phyloP scores from a whole-genome alignment of 2,797 vertebrate genomes.

The Thunnus albacares region DNA sequence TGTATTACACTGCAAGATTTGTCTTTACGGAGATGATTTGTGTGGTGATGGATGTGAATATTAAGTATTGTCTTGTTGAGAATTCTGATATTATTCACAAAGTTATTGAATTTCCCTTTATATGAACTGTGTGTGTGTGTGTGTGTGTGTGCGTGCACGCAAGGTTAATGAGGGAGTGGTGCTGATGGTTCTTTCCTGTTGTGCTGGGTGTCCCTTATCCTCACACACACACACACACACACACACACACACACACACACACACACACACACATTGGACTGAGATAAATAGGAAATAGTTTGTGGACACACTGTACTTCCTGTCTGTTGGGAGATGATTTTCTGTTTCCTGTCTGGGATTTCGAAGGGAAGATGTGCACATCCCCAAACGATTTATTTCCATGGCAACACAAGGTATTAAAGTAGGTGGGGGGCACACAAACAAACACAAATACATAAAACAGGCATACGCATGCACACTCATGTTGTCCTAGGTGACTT shows the following conservation, averaged over 20 bases:
- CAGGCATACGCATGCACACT: too few relatives aligned
- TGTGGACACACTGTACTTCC: conserved; percentile 79
- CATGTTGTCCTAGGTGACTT: too few relatives aligned
- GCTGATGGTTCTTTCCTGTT: too few relatives aligned
- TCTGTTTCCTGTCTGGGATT: conserved; percentile 74
- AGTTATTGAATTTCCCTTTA: not conserved
- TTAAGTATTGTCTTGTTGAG: too few relatives aligned
- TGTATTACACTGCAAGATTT: too few relatives aligned
- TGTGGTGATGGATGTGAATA: too few relatives aligned
- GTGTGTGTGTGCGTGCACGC: conserved; percentile 17
- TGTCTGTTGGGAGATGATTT: conserved; percentile 77
- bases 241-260: too few relatives aligned
- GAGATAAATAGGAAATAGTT: conserved; percentile 79
- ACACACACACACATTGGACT: not conserved
- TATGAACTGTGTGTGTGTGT: not conserved
- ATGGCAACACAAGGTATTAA: conserved; percentile 54
- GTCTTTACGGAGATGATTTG: too few relatives aligned
- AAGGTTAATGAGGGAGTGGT: conserved; percentile 7
- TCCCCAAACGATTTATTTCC: conserved; percentile 49
- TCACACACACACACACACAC: too few relatives aligned
- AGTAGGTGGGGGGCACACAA: conserved; percentile 65
- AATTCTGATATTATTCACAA: too few relatives aligned
- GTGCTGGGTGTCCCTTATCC: too few relatives aligned
- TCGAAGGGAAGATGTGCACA: conserved; percentile 55
- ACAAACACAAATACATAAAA: not conserved